Percentiles rank a stretch among this genome's conserved stretches.
phyloP scores from a whole-genome alignment of 2,888 invertebrate species.

The Erpobdella octoculata region DNA sequence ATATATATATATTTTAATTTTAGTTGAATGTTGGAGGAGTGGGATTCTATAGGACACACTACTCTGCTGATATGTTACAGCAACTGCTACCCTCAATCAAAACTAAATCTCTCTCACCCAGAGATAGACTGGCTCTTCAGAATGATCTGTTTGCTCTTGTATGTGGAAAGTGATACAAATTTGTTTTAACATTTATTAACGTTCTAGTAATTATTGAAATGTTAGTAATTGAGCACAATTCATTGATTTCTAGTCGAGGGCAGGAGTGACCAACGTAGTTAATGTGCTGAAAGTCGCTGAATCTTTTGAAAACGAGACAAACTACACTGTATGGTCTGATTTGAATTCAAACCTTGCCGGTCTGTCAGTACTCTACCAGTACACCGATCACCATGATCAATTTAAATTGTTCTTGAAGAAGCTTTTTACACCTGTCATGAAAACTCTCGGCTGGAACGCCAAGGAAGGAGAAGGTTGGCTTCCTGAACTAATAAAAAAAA shows the following conservation, averaged over 20 bases:
- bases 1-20: neutral
- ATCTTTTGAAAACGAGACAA: conserved; percentile 74
- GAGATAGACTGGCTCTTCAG: conserved; percentile 79
- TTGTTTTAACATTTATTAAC: conserved; percentile 1
- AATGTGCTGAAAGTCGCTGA: conserved; percentile 73
- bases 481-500: too few species aligned
- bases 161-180: conserved; percentile 37
- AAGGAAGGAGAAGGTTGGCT: conserved; percentile 65
- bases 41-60: conserved; percentile 82
- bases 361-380: conserved; percentile 68
- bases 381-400: conserved; percentile 67
- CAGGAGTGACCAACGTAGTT: conserved; percentile 72
- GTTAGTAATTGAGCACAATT: too few species aligned
- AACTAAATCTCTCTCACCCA: conserved; percentile 70
- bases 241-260: conserved; percentile 54
- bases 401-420: conserved; percentile 69
- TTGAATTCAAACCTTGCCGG: conserved; percentile 63
- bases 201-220: too few species aligned
- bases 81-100: conserved; percentile 72
- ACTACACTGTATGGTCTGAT: conserved; percentile 83
- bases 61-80: conserved; percentile 67
- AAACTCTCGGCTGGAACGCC: conserved; percentile 76
- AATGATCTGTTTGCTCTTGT: conserved; percentile 86
- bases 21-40: conserved; percentile 73
- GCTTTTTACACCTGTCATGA: conserved; percentile 66